Evolutionary conservation across 2,797 vertebrate genomes (phyloP).

Genomic region (Sebastolobus alascanus): DNA sequence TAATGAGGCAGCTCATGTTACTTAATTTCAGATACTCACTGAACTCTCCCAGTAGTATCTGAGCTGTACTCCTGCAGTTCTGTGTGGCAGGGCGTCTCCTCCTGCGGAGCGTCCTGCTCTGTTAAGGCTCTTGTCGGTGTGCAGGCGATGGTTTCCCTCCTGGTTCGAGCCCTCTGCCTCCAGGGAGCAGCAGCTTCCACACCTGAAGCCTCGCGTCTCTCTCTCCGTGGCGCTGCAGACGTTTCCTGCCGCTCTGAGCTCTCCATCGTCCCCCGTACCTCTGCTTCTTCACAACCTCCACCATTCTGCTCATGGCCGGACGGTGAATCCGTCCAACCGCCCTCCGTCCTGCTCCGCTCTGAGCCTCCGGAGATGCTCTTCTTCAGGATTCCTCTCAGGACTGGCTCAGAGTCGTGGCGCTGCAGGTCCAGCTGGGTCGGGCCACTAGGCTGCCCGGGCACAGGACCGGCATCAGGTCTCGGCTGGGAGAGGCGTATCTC

Average conservation of each 20-base stretch:
- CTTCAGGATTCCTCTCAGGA: conserved; percentile 85
- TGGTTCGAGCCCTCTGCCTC: conserved; percentile 77
- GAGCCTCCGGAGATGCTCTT: conserved; percentile 69
- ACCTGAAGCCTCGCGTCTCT: conserved; percentile 22
- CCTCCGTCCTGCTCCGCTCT: conserved; percentile 44
- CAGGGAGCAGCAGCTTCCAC: conserved; percentile 67
- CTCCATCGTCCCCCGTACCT: conserved; percentile 8
- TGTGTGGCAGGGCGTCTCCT: conserved; percentile 27
- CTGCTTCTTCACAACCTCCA: conserved; percentile 31
- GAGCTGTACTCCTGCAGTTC: conserved; percentile 32
- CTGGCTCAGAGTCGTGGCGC: conserved; percentile 59
- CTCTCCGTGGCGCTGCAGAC: conserved; percentile 16
- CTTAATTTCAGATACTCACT: conserved; percentile 44
- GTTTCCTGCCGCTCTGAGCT: conserved; percentile 29
- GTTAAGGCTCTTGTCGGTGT: conserved; percentile 40
- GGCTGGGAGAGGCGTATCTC: conserved; percentile 77
- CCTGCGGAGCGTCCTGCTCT: conserved; percentile 45
- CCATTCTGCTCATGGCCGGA: conserved; percentile 61
- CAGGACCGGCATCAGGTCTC: conserved; percentile 26
- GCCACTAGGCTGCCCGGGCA: background rate
- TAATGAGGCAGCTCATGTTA: background rate
- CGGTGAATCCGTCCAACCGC: conserved; percentile 12
- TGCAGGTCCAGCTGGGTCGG: conserved; percentile 44
- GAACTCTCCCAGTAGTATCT: conserved; percentile 20
- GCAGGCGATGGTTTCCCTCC: conserved; percentile 73